phyloP scores from a whole-genome alignment of 2,888 invertebrate species.

The Rhaphigaster nebulosa region DNA sequence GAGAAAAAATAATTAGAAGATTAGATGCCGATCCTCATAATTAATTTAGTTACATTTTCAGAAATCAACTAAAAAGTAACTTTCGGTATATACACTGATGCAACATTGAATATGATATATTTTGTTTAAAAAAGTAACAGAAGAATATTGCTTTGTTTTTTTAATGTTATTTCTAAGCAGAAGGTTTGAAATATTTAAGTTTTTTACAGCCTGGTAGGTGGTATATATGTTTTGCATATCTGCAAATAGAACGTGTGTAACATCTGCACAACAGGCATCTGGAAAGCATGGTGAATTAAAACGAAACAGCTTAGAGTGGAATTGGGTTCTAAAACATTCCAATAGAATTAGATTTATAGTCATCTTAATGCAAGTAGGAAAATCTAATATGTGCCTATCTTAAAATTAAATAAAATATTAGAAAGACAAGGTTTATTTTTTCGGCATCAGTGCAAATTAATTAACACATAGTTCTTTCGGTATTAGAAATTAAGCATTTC shows the following conservation, averaged over 20 bases:
- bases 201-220: neutral
- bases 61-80: neutral
- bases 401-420: too few relatives aligned
- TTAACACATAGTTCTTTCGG: too few relatives aligned
- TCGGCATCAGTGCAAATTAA: neutral
- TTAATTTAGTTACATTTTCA: neutral
- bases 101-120: neutral
- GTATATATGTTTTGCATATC: neutral
- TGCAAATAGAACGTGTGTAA: conserved; percentile 4
- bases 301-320: neutral
- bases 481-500: too few relatives aligned
- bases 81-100: neutral
- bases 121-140: neutral
- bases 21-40: neutral
- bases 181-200: neutral
- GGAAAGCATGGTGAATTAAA: neutral
- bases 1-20: neutral
- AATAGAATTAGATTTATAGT: neutral
- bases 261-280: neutral
- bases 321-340: neutral
- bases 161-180: neutral
- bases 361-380: neutral
- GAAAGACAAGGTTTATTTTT: neutral
- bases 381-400: too few relatives aligned
- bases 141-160: neutral